Evolutionary conservation across 2,113 vertebrate genomes (phyloP), one percentile per base, ranked within the genome.

Genomic region (Vicugna pacos): DNA sequence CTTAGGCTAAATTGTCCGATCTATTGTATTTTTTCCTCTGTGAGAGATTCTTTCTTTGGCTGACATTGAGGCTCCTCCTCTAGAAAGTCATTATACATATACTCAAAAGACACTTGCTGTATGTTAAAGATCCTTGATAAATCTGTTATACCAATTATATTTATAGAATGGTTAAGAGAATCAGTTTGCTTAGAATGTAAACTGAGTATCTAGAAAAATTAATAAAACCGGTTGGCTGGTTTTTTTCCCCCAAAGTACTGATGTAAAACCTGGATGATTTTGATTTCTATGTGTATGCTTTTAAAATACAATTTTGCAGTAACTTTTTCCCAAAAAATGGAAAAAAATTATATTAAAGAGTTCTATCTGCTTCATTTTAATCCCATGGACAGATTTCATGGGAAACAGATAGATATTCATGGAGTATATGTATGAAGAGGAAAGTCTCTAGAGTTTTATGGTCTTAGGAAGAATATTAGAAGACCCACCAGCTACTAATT

Each of bases 1-100:
- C 89, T 97, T 97, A 97, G 96, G 84, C 77, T 92, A 52, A 75
- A 98, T 91, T 97, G 91, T 95, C 75, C 60, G 69, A 3, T 67
- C 58, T 95, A 88, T 90, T 97, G 97, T 26, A 35, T 54, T 82
- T 42, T 98, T 93, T 72, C 83, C 95, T 88, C 62, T 91, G n/a
- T 75, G 64, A 92, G 76, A 65, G 73, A 93, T 81, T 82, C 84
- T 91, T 79, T 84, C 82, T 93, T 92, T 91, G 79, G 91, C 72
- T 96, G 77, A 95, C 75, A 52, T n/a, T 94, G 81, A 93, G 77
- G n/a, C 56, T 91, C 28, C 35, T 75, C 50, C n/a, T 88, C n/a
- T 93, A 73, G 81, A 86, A 94, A 91, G 50, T 50, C 20, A 58
- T 91, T 95, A 48, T 77, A n/a, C 60, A 69, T 58, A 70, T 86